These are phyloP conservation scores for human (Homo sapiens) DNA, from an alignment of 2,113 vertebrate genomes.

Conservation along the genomic window GRCh38 chr5:153787501-153788000, in stretches of 20 bases:
- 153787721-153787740: not conserved
- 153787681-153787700: not conserved
- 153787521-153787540: not conserved
- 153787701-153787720: not conserved
- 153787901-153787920: too few relatives aligned
- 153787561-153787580: not conserved
- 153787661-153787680: not conserved
- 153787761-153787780: not conserved
- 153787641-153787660: not conserved
- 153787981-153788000: too few relatives aligned
- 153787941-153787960: too few relatives aligned
- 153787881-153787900: too few relatives aligned
- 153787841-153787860: too few relatives aligned
- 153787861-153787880: too few relatives aligned
- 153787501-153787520: not conserved
- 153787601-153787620: not conserved
- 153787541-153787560: not conserved
- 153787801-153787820: not conserved
- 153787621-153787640: not conserved
- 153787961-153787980: too few relatives aligned
- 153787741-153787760: not conserved
- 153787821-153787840: not conserved
- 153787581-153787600: not conserved
- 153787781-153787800: not conserved
- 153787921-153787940: too few relatives aligned